These are phyloP conservation scores for Camponotus floridanus DNA, from an alignment of 1,140 invertebrate genomes.

Conservation along the genomic window DNA sequence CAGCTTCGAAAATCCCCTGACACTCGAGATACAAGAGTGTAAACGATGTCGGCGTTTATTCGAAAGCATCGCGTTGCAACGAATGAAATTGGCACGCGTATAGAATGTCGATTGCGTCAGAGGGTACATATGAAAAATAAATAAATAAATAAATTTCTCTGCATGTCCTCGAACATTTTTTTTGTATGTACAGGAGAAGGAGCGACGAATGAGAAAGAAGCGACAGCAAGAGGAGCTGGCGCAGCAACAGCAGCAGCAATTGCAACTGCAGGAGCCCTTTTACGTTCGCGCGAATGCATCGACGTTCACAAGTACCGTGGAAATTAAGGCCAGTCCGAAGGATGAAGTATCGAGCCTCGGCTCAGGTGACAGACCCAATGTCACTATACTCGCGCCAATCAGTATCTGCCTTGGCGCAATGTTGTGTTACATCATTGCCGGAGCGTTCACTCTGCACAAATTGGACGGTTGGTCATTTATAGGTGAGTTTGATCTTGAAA, in stretches of 20 bases:
- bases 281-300: constrained; percentile 92
- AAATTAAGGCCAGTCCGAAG: constrained; percentile 89
- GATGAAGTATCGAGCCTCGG: constrained; percentile 84
- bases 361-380: constrained; percentile 88
- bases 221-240: constrained; percentile 91
- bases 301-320: constrained; percentile 90
- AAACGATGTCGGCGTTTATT: constrained; percentile 47
- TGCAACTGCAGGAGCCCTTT: constrained; percentile 92
- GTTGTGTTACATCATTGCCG: constrained; percentile 94
- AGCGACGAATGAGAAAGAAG: constrained; percentile 91
- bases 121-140: constrained; percentile 6
- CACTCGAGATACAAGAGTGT: constrained; percentile 48
- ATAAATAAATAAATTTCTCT: constrained; percentile 11
- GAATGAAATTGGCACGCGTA: constrained; percentile 31
- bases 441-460: constrained; percentile 95
- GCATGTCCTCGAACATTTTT: constrained; percentile 31
- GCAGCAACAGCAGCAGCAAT: constrained; percentile 88
- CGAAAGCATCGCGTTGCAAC: constrained; percentile 39
- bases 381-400: constrained; percentile 92
- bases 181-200: constrained; percentile 87
- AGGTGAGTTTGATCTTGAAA: constrained; percentile 69
- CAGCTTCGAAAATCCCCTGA: constrained; percentile 36
- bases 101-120: background rate
- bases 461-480: constrained; percentile 95
- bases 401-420: constrained; percentile 92